Percentiles rank a stretch among this genome's conserved stretches.
Evolutionary conservation across 2,888 invertebrate genomes (phyloP).

Genomic region (Sinhomidia bicolor): DNA sequence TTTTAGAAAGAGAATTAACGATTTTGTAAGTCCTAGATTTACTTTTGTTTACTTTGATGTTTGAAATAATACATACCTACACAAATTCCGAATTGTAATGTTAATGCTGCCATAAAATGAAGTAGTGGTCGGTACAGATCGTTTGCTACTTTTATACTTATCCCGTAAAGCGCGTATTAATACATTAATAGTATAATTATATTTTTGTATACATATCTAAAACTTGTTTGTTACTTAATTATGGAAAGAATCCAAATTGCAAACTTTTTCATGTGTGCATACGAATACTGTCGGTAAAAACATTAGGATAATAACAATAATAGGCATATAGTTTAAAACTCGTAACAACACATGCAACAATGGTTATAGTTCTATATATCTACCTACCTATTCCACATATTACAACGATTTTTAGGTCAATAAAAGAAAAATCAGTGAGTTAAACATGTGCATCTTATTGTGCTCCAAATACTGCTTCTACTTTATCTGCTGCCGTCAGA

Average conservation of each 20-base stretch:
- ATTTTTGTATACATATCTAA: not conserved
- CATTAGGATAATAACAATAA: not conserved
- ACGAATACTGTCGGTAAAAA: not conserved
- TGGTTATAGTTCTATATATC: not conserved
- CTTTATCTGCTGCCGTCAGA: conserved; percentile 24
- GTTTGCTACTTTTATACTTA: no score
- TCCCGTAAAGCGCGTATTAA: no score
- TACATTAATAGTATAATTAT: not conserved
- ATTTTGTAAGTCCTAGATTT: not conserved
- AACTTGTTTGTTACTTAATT: conserved; percentile 31
- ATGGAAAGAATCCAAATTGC: conserved; percentile 16
- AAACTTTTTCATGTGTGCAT: not conserved
- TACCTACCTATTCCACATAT: conserved; percentile 25
- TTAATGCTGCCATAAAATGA: conserved; percentile 39
- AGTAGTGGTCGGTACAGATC: no score
- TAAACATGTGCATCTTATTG: conserved; percentile 61
- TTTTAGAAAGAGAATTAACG: no score
- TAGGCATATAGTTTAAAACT: no score
- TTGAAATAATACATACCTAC: not conserved
- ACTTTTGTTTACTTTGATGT: not conserved
- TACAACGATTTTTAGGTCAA: conserved; percentile 72
- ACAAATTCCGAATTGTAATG: not conserved
- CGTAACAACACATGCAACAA: no score
- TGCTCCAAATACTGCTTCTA: conserved; percentile 75
- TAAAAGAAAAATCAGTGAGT: conserved; percentile 75